phyloP scores from a whole-genome alignment of 2,113 vertebrate genomes.

The Takifugu bimaculatus region DNA sequence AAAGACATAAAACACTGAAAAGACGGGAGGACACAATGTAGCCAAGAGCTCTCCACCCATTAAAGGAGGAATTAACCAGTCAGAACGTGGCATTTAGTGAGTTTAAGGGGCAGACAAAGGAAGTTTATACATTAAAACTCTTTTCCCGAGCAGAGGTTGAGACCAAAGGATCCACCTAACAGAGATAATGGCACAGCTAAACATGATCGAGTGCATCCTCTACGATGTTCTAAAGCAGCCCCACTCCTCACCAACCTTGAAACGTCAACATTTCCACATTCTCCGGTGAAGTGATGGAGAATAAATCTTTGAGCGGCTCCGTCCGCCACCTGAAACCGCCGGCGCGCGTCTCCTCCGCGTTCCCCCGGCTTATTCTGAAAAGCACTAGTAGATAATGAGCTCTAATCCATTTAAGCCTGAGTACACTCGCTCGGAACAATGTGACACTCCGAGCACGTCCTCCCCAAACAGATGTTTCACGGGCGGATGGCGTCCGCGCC shows the following conservation, averaged over 20 bases:
- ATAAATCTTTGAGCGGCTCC: constrained; percentile 29
- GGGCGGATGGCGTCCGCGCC: not conserved
- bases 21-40: not conserved
- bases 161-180: no score
- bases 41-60: not conserved
- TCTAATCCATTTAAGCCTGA: constrained; percentile 63
- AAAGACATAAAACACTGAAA: not conserved
- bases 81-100: not conserved
- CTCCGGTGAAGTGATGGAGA: not conserved
- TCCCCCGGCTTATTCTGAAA: constrained; percentile 42
- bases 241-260: constrained; percentile 29
- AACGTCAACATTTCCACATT: constrained; percentile 16
- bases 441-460: not conserved
- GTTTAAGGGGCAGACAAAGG: not conserved
- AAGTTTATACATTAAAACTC: no score
- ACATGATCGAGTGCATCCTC: not conserved
- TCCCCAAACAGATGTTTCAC: constrained; percentile 37
- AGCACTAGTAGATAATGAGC: constrained; percentile 68
- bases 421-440: constrained; percentile 31
- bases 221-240: constrained; percentile 17
- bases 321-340: constrained; percentile 22
- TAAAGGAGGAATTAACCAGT: not conserved
- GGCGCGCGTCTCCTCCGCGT: constrained; percentile 24
- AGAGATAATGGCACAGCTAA: not conserved
- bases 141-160: no score